Conservation (phyloP, 2,113 vertebrate species). For the Bolborhynchus lineola region DNA sequence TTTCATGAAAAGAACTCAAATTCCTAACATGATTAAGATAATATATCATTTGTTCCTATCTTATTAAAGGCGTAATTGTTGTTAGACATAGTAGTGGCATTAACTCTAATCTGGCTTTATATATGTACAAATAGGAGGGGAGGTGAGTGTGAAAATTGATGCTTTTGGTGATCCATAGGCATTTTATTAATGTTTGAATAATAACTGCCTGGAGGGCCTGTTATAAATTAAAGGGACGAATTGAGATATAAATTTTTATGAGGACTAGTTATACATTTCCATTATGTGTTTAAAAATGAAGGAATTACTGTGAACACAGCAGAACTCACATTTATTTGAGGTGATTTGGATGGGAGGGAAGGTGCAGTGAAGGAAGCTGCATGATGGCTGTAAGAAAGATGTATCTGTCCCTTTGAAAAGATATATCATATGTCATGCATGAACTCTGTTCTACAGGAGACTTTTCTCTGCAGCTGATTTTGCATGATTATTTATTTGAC, state of each 20-base stretch:
- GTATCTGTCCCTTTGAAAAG: constrained; percentile 80
- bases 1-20: constrained; percentile 73
- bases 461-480: constrained; percentile 64
- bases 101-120: constrained; percentile 82
- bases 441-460: constrained; percentile 71
- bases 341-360: constrained; percentile 72
- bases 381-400: constrained; percentile 75
- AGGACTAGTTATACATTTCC: constrained; percentile 92
- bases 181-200: constrained; percentile 99
- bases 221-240: constrained; percentile 94
- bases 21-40: constrained; percentile 83
- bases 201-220: constrained; percentile 92
- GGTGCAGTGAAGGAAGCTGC: constrained; percentile 49
- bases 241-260: constrained; percentile 98
- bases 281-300: constrained; percentile 97
- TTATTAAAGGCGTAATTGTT: constrained; percentile 91
- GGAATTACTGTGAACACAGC: constrained; percentile 81
- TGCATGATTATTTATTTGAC: constrained; percentile 75
- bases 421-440: constrained; percentile 79
- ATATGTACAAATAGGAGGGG: constrained; percentile 85
- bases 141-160: constrained; percentile 81
- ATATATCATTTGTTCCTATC: constrained; percentile 83
- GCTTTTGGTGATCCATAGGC: constrained; percentile 89
- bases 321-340: constrained; percentile 80
- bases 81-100: constrained; percentile 81